A percentile compares a stretch with the other conserved stretches of the same genome.
These are phyloP conservation scores for Macrostomum cliftonense DNA, from an alignment of 2,888 invertebrate species.

Conservation along the genomic window DNA sequence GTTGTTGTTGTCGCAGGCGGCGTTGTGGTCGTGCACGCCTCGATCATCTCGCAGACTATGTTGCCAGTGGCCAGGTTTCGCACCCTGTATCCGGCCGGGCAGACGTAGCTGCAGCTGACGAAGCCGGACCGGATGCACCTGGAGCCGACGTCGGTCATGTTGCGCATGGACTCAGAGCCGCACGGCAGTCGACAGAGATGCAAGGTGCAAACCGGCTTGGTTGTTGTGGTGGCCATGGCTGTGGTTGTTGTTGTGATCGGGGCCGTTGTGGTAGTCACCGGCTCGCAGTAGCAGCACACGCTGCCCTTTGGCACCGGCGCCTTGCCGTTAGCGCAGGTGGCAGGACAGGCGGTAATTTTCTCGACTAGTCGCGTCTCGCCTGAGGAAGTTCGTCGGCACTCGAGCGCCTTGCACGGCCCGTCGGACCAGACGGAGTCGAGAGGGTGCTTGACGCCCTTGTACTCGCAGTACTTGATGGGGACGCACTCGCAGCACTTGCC, in stretches of 20 bases:
- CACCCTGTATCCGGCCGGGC: too few relatives aligned
- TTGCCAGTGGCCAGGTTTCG: too few relatives aligned
- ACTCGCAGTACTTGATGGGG: conserved; percentile 1
- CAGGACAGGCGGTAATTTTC: conserved; percentile 1
- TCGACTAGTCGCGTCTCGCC: background rate
- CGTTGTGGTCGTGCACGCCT: too few relatives aligned
- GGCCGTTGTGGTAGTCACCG: conserved; percentile 1
- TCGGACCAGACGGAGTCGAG: conserved; percentile 3
- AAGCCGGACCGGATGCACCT: too few relatives aligned
- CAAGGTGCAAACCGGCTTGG: too few relatives aligned
- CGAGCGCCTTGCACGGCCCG: conserved; percentile 2
- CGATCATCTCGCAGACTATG: too few relatives aligned
- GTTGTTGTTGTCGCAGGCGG: too few relatives aligned
- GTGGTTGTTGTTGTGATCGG: background rate
- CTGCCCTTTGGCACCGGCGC: background rate
- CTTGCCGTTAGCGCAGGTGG: background rate
- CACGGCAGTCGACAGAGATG: too few relatives aligned
- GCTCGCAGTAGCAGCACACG: conserved; percentile 4
- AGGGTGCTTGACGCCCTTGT: conserved; percentile 1
- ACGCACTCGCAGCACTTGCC: conserved; percentile 5
- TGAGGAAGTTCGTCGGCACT: background rate
- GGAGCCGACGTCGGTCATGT: too few relatives aligned
- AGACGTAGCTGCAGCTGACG: too few relatives aligned
- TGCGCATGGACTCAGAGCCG: too few relatives aligned
- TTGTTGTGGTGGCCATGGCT: too few relatives aligned